phyloP scores from a whole-genome alignment of 2,797 vertebrate genomes.

The Neosilurus hyrtlii region DNA sequence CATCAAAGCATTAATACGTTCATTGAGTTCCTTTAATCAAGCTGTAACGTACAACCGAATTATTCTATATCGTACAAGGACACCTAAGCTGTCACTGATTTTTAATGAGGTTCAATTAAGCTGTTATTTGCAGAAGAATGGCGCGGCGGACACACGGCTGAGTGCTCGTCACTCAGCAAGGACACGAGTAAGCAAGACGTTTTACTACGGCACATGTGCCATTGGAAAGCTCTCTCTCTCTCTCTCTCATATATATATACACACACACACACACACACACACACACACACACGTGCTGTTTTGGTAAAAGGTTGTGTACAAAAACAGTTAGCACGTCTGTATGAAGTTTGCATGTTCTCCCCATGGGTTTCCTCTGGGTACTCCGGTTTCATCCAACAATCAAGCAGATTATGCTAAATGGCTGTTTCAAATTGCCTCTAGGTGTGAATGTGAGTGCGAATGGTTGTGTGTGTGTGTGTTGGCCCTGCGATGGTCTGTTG shows the following conservation, averaged over 20 bases:
- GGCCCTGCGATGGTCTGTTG: no score
- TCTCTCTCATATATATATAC: no score
- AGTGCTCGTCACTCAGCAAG: conserved; percentile 50
- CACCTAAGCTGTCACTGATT: conserved; percentile 74
- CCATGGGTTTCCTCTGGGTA: no score
- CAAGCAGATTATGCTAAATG: no score
- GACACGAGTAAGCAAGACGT: conserved; percentile 52
- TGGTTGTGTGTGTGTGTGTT: no score
- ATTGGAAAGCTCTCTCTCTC: not conserved
- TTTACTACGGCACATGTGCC: conserved; percentile 34
- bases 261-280: no score
- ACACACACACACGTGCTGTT: no score
- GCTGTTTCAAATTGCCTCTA: no score
- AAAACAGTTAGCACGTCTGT: no score
- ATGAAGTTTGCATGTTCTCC: no score
- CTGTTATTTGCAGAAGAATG: conserved; percentile 75
- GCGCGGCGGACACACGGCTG: conserved; percentile 61
- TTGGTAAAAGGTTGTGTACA: not conserved
- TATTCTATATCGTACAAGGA: conserved; percentile 79
- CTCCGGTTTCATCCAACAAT: no score
- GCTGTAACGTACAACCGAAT: conserved; percentile 76
- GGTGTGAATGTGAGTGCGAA: no score
- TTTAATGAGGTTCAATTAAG: conserved; percentile 78
- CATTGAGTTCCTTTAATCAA: conserved; percentile 74
- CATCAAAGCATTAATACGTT: conserved; percentile 65